These are phyloP conservation scores for Neuroterus valhalla DNA, from an alignment of 1,140 invertebrate species.

Conservation along the genomic window DNA sequence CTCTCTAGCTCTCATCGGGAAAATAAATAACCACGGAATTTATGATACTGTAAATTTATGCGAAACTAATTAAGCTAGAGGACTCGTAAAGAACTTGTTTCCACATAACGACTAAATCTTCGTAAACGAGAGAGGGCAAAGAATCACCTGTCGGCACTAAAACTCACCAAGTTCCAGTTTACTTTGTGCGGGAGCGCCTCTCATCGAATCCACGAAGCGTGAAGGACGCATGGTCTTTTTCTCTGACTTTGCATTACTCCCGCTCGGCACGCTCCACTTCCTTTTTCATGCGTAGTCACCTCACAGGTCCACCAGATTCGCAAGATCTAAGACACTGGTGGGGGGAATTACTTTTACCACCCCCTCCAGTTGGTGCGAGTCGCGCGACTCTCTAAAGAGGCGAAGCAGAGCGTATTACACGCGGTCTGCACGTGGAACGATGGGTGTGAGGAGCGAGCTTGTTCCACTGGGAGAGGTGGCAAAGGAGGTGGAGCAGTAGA, in stretches of 20 bases:
- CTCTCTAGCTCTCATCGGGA: no score
- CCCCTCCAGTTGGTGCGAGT: constrained; percentile 8
- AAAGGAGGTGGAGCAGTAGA: constrained; percentile 15
- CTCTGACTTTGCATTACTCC: background rate
- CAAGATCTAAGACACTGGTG: constrained; percentile 12
- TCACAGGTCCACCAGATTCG: background rate
- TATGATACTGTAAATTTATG: no score
- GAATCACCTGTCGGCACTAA: no score
- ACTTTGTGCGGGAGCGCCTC: background rate
- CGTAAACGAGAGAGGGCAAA: no score
- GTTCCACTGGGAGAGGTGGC: constrained; percentile 13
- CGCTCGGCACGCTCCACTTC: constrained; percentile 16
- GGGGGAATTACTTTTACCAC: background rate
- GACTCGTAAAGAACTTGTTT: no score
- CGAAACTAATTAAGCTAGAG: no score
- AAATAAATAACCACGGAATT: no score
- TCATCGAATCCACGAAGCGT: constrained; percentile 17
- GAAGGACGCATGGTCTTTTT: constrained; percentile 24
- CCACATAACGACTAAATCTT: no score
- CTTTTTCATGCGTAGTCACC: background rate
- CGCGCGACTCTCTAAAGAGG: constrained; percentile 15
- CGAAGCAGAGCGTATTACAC: constrained; percentile 8
- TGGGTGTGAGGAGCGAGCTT: constrained; percentile 27
- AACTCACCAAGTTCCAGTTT: background rate
- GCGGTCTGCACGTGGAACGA: constrained; percentile 16